Base-by-base conservation (phyloP, 2,888 invertebrate genomes). In the Exocentrus adspersus region DNA sequence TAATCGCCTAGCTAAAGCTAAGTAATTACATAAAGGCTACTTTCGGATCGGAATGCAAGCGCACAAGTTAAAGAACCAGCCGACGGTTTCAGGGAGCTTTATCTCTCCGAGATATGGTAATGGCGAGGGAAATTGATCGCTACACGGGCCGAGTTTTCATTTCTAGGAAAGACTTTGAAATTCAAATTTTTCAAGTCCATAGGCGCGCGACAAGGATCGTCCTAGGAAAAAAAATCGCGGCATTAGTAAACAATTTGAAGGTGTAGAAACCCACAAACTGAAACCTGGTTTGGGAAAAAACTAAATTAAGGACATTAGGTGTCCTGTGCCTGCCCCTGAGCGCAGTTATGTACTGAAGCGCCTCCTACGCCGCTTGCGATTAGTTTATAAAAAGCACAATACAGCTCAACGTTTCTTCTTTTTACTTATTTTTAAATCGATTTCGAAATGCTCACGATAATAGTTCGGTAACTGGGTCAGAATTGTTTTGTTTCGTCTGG, bases 401-500 rank as follows among this genome's bases (percentile, higher is more conserved):
- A 46, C 45, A 14, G 30, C 46, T 57, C 45, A 32, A 30, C 20
- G 57, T 45, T 57, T 57, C 57, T 46, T 57, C 30, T 30, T 57
- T 57, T 57, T 46, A 45, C 16, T 17, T 57, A 57, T 57, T 57
- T 57, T 57, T 45, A 57, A 57, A 57, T 46, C 19, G 46, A 57
- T 32, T 57, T 46, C 57, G 46, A 46, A 57, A 28, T 54, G 54
- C 43, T 46, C 32, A 45, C 56, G 54, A 54, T 45, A n/a, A n/a
- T 42, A 56, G 43, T 56, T 56, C 45, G 20, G 57, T 57, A 57
- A 57, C 46, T 57, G 28, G 57, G 57, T 57, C 57, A 57, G 20
- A 57, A 57, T 45, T 57, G 28, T 57, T 51, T 52, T 57, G 57
- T 46, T 57, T 46, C 46, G 57, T 57, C 57, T 57, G 45, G n/a